Base-by-base conservation (phyloP, 2,888 invertebrate genomes). In the Pandemis cinnamomeana region DNA sequence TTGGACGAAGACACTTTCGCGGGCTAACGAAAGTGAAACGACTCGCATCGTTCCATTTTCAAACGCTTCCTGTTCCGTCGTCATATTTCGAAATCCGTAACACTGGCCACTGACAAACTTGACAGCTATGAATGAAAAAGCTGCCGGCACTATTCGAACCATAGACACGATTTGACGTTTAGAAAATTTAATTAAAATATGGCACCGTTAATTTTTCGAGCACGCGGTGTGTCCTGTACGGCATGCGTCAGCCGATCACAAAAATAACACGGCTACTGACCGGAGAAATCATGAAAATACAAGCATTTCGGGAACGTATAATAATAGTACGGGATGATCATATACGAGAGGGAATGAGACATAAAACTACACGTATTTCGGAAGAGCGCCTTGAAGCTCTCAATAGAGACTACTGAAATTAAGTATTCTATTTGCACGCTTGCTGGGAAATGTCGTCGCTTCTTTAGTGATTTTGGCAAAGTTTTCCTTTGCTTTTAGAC, bases 261-360 rank as follows among this genome's bases (percentile, higher is more conserved):
- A 84, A 81, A 84, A 84, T 80, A 83, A 74, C 87, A 83, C 89
- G 90, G 83, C 83, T 83, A 91, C 91, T 91, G 89, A 85, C 83
- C 86, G 82, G 80, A 79, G 81, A 82, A 82, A 84, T 86, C 83
- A 84, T 83, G 85, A 88, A 90, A 89, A 89, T 87, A 86, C 85
- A 80, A 82, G 83, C 84, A 84, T 87, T 90, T 89, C 87, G 86
- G 85, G 86, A 89, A 89, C 89, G 87, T 87, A 85, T 90, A 90
- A 89, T 88, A 86, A 86, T 89, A 89, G 89, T 86, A 82, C 83
- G 76, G 82, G 51, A 81, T 78, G 76, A 80, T 83, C 79, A 77
- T 82, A 84, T 82, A 82, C 71, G 82, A 71, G 83, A 75, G 72
- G 69, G 73, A 66, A 73, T 73, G 73, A 60, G 73, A 73, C 63